These are phyloP conservation scores for Halocaridina rubra DNA, from an alignment of 2,888 invertebrate species.

Conservation along the genomic window DNA sequence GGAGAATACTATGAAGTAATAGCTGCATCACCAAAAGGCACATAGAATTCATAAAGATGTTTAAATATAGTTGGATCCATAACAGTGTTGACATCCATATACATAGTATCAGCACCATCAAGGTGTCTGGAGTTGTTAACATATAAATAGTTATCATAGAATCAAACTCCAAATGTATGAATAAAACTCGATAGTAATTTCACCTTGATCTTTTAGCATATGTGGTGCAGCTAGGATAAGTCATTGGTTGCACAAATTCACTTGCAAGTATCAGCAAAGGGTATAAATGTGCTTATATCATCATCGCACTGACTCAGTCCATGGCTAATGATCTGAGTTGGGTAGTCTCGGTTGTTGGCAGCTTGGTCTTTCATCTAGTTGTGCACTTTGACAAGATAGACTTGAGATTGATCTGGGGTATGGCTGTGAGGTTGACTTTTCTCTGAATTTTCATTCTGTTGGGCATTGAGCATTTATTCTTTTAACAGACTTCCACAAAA, in stretches of 20 bases:
- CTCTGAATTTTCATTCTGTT: neutral
- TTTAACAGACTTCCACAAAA: neutral
- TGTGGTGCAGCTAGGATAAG: neutral
- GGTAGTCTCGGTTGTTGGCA: constrained; percentile 6
- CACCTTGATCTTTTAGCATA: neutral
- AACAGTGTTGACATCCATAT: constrained; percentile 4
- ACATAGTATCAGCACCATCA: constrained; percentile 7
- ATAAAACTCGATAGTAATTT: neutral
- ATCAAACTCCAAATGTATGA: neutral
- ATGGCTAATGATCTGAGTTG: neutral
- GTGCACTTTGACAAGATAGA: neutral
- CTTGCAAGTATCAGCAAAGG: constrained; percentile 3
- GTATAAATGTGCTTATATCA: neutral
- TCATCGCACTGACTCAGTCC: neutral
- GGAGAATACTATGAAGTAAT: neutral
- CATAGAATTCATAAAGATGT: neutral
- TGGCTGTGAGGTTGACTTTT: neutral
- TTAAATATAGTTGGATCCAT: neutral
- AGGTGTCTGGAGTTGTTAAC: neutral
- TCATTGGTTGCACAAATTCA: neutral
- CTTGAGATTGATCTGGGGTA: neutral
- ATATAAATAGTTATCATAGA: neutral
- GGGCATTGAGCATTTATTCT: neutral
- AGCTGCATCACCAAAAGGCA: neutral
- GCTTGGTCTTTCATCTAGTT: constrained; percentile 11